Evolutionary conservation across 2,113 vertebrate genomes (phyloP), one percentile per base, ranked within the genome.

Genomic region (Phasianus colchicus): DNA sequence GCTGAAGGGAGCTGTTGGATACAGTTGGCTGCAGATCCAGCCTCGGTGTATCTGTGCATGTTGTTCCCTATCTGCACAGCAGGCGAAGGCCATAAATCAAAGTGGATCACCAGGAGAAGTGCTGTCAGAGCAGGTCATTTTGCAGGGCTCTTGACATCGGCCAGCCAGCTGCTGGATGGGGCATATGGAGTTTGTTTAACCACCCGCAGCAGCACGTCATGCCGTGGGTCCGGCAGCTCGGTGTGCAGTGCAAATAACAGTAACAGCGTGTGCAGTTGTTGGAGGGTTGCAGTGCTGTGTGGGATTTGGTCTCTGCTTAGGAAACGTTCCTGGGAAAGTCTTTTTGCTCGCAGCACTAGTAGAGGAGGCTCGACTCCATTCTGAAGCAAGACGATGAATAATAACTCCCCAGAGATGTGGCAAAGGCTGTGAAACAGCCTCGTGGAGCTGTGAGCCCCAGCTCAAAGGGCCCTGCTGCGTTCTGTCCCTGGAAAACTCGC

Each of bases 251-350:
- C 10, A 27, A 52, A 36, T 21, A 80, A 63, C 81, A 87, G 47
- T 40, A 54, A 69, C 40, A 24, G 17, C n/a, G 4, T 83, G 47
- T 25, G 21, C 64, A 58, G 71, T 8, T 70, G 82, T 17, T 0
- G 1, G 67, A 92, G 77, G 50, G 43, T 12, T 72, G 36, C 3
- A 6, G 6, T 92, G 81, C 91, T 71, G 0, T 42, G 63, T 80
- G 87, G 89, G 92, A 85, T 69, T 63, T 47, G 42, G 72, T 92
- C 12, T 48, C 48, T 48, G 74, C 92, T 74, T 87, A 74, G 86
- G 74, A 94, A 92, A 79, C 11, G 36, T 66, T 77, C 77, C 84
- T 89, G 92, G 87, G 86, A 85, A 91, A 89, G 74, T 70, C 70
- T 82, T 87, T 90, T 69, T 71, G 63, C 70, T 83, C 74, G 13